Evolutionary conservation across 2,888 invertebrate species (phyloP), one percentile per base, ranked within the genome.

Genomic region (Drosophila niveifrons): DNA sequence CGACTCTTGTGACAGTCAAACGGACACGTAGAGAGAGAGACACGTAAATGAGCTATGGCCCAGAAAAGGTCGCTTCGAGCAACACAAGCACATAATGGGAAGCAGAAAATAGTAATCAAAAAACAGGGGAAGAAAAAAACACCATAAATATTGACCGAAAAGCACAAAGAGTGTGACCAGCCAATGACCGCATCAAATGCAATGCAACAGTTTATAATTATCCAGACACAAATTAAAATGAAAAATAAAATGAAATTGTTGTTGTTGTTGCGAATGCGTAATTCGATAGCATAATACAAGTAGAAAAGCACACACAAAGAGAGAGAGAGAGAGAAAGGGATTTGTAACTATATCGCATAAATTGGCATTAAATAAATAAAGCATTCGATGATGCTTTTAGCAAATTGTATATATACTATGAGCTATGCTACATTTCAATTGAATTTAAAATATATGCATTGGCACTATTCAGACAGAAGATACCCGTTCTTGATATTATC

Each of bases 161-260:
- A 43, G 2, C 7, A 9, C 18, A 51, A 10, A 15, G 18, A 31
- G 11, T 31, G 4, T 15, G 10, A 51, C 10, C 59, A 50, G 11
- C n/a, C 8, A 10, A 39, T 41, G 29, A 31, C 13, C 31, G 9
- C 17, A 58, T n/a, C 36, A 11, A 36, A 11, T 36, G n/a, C 11
- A 29, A 29, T 50, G 43, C 9, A 17, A 44, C 50, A 43, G 13
- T 41, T 29, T 10, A 41, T 29, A 48, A 50, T 50, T 43, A 31
- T 31, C n/a, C 8, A 4, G 18, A 9, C 55, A 31, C 31, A 34
- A 44, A 56, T 56, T 56, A 44, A 51, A 43, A 15, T 15, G 31
- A 1, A 41, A 31, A 43, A 15, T 10, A 8, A 15, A 43, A 15
- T 41, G 9, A 10, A 31, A 43, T 51, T 9, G 6, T 59, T 10